Base-by-base conservation (phyloP, 2,888 invertebrate species). In the Steinernema carpocapsae region DNA sequence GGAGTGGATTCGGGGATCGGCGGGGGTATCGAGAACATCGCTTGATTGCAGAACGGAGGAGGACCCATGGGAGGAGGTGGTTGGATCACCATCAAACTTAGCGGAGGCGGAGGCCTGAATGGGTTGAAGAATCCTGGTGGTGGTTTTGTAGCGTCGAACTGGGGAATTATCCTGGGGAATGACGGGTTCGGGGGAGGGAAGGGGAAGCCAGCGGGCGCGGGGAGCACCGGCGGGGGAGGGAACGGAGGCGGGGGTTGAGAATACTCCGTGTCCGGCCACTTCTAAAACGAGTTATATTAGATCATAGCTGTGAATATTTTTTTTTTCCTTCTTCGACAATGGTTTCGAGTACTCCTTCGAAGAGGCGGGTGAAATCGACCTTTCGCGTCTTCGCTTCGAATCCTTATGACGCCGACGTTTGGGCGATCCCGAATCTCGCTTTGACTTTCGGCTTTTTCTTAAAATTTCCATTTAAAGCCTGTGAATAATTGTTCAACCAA, bases 321-420 rank as follows among this genome's bases (percentile, higher is more conserved):
- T 37, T 10, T 12, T 12, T 32, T 32, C 64, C 37, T 64, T 64
- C 64, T 64, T 64, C 17, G 37, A 12, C 1, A 17, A 64, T 14
- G 64, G 32, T 29, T 32, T 64, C 10, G 64, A 64, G 2, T 17
- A n/a, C 10, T 64, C 64, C 37, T 64, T 64, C 4, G 32, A 37
- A 1, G 32, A 6, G 12, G 37, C 64, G 32, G 64, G 32, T 6
- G 64, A 64, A 6, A 26, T 17, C 32, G 64, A 64, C 32, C 29
- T 64, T n/a, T 64, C 64, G 1, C 64, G 29, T 32, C 64, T 64
- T 29, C 64, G 29, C 37, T 64, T 64, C 37, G 56, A 56, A 6
- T 64, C 64, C 64, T 64, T 64, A 29, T 64, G 64, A 14, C 64
- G 64, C 10, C 32, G 64, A 12, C 37, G 64, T 32, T 64, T 64